Evolutionary conservation across 2,888 invertebrate genomes (phyloP).

Genomic region (Callimorpha dominula): DNA sequence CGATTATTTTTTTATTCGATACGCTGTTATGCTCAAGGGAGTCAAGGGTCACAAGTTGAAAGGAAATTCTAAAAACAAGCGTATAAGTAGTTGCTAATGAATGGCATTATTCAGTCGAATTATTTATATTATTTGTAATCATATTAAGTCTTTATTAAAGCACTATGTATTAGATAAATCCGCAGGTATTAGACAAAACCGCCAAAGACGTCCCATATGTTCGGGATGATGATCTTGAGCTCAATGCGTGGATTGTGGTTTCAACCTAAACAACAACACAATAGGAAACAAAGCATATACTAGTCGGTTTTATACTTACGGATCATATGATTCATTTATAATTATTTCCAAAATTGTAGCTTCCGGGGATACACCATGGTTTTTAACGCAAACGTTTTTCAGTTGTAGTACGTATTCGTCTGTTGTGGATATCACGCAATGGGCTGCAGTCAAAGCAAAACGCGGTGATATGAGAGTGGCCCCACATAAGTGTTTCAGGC

Average conservation of each 20-base stretch:
- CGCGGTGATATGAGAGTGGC: constrained; percentile 66
- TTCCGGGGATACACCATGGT: constrained; percentile 45
- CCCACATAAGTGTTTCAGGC: constrained; percentile 71
- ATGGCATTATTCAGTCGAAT: too few relatives aligned
- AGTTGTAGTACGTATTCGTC: constrained; percentile 64
- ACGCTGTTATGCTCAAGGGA: too few relatives aligned
- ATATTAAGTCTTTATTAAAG: too few relatives aligned
- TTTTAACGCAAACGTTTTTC: constrained; percentile 67
- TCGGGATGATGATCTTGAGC: not conserved
- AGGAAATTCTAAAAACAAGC: too few relatives aligned
- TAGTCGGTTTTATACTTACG: constrained; percentile 58
- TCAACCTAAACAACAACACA: too few relatives aligned
- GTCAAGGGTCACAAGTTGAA: too few relatives aligned
- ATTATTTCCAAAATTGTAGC: constrained; percentile 65
- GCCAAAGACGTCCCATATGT: not conserved
- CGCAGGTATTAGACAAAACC: too few relatives aligned
- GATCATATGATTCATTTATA: constrained; percentile 66
- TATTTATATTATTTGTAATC: too few relatives aligned
- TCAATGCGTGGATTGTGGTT: not conserved
- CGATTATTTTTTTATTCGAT: too few relatives aligned
- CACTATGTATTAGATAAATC: too few relatives aligned
- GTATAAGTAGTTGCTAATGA: too few relatives aligned
- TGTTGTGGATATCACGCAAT: constrained; percentile 65
- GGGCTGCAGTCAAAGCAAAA: constrained; percentile 77
- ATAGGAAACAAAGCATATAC: not conserved